phyloP scores from a whole-genome alignment of 2,797 vertebrate genomes.

The Pipistrellus pygmaeus region DNA sequence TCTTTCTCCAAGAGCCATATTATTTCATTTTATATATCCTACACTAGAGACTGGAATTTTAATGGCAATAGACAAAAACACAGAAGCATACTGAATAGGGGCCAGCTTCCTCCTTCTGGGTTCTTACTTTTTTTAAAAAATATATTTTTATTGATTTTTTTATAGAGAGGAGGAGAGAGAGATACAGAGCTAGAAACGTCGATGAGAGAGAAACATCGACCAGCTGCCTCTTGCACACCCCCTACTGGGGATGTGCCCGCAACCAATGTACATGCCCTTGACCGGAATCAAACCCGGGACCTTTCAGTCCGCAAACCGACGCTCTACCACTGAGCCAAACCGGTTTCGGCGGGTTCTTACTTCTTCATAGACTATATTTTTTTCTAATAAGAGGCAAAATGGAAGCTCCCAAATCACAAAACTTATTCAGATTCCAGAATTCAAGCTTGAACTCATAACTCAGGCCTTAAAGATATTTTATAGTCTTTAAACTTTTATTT shows the following conservation, averaged over 20 bases:
- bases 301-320: too few relatives aligned
- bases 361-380: neutral
- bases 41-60: neutral
- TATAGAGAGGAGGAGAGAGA: too few relatives aligned
- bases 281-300: too few relatives aligned
- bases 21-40: slow-evolving; percentile 20
- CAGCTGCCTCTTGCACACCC: too few relatives aligned
- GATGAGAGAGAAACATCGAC: too few relatives aligned
- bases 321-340: too few relatives aligned
- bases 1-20: neutral
- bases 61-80: neutral
- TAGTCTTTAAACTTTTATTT: slow-evolving; percentile 16
- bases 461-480: slow-evolving; percentile 13
- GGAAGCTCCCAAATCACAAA: neutral
- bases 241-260: too few relatives aligned
- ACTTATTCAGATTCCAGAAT: neutral
- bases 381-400: neutral
- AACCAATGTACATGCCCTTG: too few relatives aligned
- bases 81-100: neutral
- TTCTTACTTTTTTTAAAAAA: too few relatives aligned
- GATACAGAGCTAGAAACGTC: too few relatives aligned
- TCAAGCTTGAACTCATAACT: neutral
- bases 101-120: neutral
- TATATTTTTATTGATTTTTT: too few relatives aligned
- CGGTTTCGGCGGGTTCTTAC: too few relatives aligned